A percentile compares a stretch with the other conserved stretches of the same genome.
Conservation (phyloP, 2,888 invertebrate genomes). For the Nomada fabriciana region DNA sequence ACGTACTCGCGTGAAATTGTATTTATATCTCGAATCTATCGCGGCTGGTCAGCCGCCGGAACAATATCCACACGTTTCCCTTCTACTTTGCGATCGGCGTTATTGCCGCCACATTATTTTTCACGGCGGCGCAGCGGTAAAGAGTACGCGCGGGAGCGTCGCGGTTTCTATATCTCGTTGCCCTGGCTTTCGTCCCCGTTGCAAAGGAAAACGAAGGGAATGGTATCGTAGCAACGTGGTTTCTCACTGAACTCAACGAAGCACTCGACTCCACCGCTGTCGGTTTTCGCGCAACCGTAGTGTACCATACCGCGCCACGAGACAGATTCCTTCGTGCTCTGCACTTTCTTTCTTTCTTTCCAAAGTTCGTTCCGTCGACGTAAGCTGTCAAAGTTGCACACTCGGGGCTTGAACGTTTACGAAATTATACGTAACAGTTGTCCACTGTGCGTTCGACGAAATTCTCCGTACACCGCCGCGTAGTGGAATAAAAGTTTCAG, state of each 20-base stretch:
- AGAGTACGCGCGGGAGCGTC: neutral
- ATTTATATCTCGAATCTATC: conserved; percentile 10
- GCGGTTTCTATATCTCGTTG: neutral
- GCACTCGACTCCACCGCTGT: conserved; percentile 89
- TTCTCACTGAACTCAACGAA: conserved; percentile 87
- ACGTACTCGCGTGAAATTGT: neutral
- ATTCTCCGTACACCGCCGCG: neutral
- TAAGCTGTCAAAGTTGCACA: neutral
- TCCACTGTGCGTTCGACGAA: too few relatives aligned
- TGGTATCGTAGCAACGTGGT: conserved; percentile 35
- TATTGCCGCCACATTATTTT: neutral
- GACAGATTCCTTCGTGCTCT: conserved; percentile 19
- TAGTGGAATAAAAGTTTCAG: too few relatives aligned
- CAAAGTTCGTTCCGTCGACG: neutral
- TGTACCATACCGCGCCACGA: conserved; percentile 84
- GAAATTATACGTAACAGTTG: neutral
- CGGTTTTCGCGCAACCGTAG: conserved; percentile 88
- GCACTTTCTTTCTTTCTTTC: neutral
- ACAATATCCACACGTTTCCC: neutral
- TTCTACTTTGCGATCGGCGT: neutral
- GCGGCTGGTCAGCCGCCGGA: neutral
- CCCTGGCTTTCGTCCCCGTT: neutral
- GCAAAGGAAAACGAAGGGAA: conserved; percentile 12
- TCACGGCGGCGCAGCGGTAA: neutral
- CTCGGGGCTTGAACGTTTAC: neutral